Evolutionary conservation across 2,888 invertebrate genomes (phyloP).

Genomic region (Hoplodrina blanda): DNA sequence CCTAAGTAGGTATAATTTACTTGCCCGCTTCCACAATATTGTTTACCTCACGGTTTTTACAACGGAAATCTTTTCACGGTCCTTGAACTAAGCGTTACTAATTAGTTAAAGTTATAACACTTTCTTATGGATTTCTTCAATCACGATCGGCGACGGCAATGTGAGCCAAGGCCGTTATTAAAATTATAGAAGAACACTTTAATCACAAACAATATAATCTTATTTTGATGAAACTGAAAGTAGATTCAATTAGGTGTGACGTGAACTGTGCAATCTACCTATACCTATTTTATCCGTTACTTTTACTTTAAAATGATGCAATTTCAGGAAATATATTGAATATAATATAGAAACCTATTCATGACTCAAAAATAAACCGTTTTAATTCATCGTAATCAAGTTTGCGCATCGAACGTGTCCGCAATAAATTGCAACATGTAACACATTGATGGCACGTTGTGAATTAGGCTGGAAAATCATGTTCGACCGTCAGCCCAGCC

Average conservation of each 20-base stretch:
- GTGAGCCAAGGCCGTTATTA: conserved; percentile 55
- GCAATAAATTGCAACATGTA: conserved; percentile 78
- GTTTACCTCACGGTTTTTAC: conserved; percentile 25
- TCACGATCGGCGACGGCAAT: conserved; percentile 53
- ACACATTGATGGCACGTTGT: conserved; percentile 72
- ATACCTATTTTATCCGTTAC: background rate
- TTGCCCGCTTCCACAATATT: conserved; percentile 15
- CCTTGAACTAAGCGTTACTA: conserved; percentile 60
- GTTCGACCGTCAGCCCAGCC: conserved; percentile 74
- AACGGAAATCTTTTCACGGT: conserved; percentile 29
- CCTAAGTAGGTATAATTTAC: background rate
- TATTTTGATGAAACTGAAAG: background rate
- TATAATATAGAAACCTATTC: conserved; percentile 39
- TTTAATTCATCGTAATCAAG: conserved; percentile 68
- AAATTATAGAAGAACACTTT: conserved; percentile 19
- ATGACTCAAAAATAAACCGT: conserved; percentile 64
- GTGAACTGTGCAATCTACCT: background rate
- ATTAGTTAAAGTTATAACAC: conserved; percentile 52
- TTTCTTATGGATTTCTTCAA: conserved; percentile 64
- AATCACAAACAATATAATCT: background rate
- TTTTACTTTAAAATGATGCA: conserved; percentile 41
- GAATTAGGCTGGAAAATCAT: conserved; percentile 85
- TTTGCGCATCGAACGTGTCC: conserved; percentile 72
- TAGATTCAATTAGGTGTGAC: background rate
- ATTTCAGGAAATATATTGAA: conserved; percentile 56